Conservation (phyloP, 2,113 vertebrate species). For the Malaclemys terrapin region DNA sequence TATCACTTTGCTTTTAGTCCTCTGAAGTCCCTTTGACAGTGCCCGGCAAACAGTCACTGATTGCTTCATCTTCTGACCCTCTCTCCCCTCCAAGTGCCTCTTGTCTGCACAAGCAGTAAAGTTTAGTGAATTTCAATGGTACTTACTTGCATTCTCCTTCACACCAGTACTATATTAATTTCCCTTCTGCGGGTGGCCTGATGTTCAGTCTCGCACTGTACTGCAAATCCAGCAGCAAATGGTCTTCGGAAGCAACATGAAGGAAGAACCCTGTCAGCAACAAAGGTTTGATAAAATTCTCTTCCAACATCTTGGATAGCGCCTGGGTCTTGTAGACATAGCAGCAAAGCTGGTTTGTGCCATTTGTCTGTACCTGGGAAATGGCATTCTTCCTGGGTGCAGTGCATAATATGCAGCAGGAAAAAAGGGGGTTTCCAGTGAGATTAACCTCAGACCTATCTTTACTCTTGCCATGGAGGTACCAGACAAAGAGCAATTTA, state of each 20-base stretch:
- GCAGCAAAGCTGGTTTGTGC: rapidly evolving
- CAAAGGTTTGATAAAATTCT: not conserved
- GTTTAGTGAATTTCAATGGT: rapidly evolving
- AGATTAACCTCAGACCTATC: not conserved
- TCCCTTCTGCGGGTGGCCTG: not conserved
- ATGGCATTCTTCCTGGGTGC: rapidly evolving
- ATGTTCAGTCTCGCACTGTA: not conserved
- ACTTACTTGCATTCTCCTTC: not conserved
- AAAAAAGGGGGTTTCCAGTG: not conserved
- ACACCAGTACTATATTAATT: rapidly evolving
- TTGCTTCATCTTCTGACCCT: not conserved
- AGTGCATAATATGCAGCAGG: rapidly evolving
- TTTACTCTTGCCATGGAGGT: not conserved
- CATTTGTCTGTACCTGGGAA: not conserved
- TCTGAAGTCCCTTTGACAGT: not conserved
- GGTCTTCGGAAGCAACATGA: not conserved
- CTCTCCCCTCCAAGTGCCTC: not conserved
- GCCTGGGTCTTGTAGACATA: rapidly evolving
- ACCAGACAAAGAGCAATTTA: not conserved
- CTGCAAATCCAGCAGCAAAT: not conserved
- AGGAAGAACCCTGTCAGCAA: not conserved
- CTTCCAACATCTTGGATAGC: not conserved
- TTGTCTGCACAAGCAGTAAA: not conserved
- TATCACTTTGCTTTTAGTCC: not conserved
- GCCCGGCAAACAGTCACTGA: not conserved